Conservation (phyloP, 2,888 invertebrate genomes). For the Spialia ferax region DNA sequence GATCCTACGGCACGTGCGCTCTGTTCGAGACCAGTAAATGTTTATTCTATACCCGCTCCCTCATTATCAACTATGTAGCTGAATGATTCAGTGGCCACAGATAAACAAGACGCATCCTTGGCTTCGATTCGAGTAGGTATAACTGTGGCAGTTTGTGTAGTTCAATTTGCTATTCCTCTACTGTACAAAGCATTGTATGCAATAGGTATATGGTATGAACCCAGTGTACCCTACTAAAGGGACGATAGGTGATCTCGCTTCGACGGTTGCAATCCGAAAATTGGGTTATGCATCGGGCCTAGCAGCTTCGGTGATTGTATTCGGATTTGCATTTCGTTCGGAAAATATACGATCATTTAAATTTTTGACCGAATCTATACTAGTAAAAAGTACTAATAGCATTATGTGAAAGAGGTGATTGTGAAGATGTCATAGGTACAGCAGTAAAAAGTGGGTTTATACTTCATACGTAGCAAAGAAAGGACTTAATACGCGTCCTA, state of each 20-base stretch:
- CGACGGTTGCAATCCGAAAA: too few species aligned
- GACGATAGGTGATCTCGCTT: background rate
- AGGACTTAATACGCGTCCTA: too few species aligned
- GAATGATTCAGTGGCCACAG: conserved; percentile 23
- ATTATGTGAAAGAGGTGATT: too few species aligned
- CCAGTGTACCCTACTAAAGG: background rate
- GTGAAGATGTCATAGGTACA: too few species aligned
- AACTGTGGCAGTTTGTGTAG: background rate
- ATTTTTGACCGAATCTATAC: too few species aligned
- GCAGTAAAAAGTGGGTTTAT: too few species aligned
- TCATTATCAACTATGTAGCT: conserved; percentile 19
- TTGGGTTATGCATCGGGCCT: too few species aligned
- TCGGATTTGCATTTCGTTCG: too few species aligned
- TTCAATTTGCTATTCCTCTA: background rate
- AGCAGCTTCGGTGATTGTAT: too few species aligned
- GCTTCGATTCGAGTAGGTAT: conserved; percentile 39
- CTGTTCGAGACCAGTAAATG: background rate
- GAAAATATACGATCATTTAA: too few species aligned
- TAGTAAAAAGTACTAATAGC: too few species aligned
- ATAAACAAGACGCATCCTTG: conserved; percentile 47
- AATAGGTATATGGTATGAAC: background rate
- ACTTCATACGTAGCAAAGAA: too few species aligned
- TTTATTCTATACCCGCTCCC: background rate
- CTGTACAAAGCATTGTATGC: background rate
- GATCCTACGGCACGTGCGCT: background rate